Evolutionary conservation across 2,113 vertebrate genomes (phyloP), one percentile per base, ranked within the genome.

Genomic region (Ramphastos sulfuratus): DNA sequence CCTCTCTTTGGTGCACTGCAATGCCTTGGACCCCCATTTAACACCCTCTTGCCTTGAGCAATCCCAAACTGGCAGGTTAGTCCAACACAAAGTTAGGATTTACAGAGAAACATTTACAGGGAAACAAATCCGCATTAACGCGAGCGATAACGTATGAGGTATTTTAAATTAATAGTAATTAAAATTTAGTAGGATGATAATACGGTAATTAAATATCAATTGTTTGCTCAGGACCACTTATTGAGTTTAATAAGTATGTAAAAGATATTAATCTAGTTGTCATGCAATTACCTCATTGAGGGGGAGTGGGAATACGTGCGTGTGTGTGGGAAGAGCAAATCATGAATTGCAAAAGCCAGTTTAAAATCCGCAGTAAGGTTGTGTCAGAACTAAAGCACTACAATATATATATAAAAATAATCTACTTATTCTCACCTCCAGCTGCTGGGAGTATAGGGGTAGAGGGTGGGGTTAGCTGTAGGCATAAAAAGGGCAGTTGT

Each of bases 191-290:
- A 89, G 95, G 91, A 92, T 97, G 96, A 97, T 97, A 97, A 96
- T 97, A 97, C 2, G 69, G 92, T 96, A 97, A 98, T 97, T 98
- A 97, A 97, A 96, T 97, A 97, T 90, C 90, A 95, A 96, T 97
- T 97, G 95, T 97, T 98, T 97, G 94, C 67, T 42, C 94, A 97
- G 95, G 85, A 95, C 92, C 86, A 94, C 93, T 97, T 96, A 97
- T 94, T 95, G 95, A 97, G 90, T 94, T 96, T 97, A 97, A 97
- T 97, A 97, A 96, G 95, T 95, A 97, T 92, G 95, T 96, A 91
- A 96, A 96, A 94, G 92, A 97, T 96, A 97, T 96, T 97, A 96
- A 97, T 97, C 87, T 97, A 93, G 93, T 97, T 97, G 90, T 96
- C 94, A 95, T 88, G 90, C 93, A 96, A 96, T 97, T 97, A 96